Evolutionary conservation across 2,888 invertebrate species (phyloP), one percentile per base, ranked within the genome.

Genomic region (Drosophila koepferae): DNA sequence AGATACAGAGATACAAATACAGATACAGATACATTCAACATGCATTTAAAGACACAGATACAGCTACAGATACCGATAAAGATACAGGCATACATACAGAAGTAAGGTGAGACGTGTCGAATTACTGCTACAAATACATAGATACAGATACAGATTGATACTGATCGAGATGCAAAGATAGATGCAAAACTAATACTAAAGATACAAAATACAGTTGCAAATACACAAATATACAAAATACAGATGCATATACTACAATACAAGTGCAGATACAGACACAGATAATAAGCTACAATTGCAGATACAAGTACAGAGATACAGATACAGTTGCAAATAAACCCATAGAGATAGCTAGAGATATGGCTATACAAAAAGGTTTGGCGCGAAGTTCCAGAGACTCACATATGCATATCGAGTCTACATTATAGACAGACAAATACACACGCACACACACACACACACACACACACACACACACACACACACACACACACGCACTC

Each of bases 351-450:
- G 16, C 23, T 38, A 12, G 16, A 54, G 38, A 54, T 54, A 55
- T 31, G 40, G 2, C 41, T 43, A 41, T 56, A 41, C 12, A 28
- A 28, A 77, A 77, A 80, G 85, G 84, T 85, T 85, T 81, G 85
- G 81, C 87, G 59, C 68, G 68, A 77, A 80, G 77, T 79, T 80
- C 63, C 53, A 76, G 58, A 56, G 67, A 16, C 16, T 6, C 38
- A 40, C 38, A 40, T 16, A 40, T 16, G 16, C 16, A 16, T 40
- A 16, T 40, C 16, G 38, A 34, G 6, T 28, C 28, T 28, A 28
- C 0, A 28, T 28, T 28, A 28, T 14, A 38, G 38, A 14, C 14
- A 28, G 28, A 38, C 38, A 16, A 38, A 63, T 43, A 71, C 64
- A 48, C 48, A 61, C 43, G 65, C 67, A 66, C 28, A 41, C n/a